Conservation (phyloP, 2,888 invertebrate genomes). For the Melanargia galathea region DNA sequence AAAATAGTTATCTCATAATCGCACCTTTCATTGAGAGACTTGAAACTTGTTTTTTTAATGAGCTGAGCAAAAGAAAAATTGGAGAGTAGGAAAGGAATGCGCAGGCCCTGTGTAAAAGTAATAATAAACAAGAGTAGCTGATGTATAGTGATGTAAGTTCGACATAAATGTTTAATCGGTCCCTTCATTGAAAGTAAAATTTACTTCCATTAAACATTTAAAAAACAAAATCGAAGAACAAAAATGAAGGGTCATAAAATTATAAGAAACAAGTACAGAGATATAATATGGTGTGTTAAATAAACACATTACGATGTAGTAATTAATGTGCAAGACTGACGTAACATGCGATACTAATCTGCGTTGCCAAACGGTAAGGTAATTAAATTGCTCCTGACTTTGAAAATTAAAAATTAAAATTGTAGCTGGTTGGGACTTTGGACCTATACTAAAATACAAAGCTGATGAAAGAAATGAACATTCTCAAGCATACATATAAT, state of each 20-base stretch:
- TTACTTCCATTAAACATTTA: not conserved
- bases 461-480: not conserved
- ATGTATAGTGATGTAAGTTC: not conserved
- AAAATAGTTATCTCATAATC: not conserved
- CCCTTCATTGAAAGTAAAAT: not conserved
- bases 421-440: too few species aligned
- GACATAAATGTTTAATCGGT: not conserved
- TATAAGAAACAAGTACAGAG: not conserved
- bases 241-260: not conserved
- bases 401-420: not conserved
- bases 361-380: conserved; percentile 12
- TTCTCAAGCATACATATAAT: too few species aligned
- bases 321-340: not conserved
- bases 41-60: not conserved
- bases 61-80: not conserved
- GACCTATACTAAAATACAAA: not conserved
- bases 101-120: not conserved
- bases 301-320: conserved; percentile 2
- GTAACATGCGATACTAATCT: conserved; percentile 2
- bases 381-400: conserved; percentile 6
- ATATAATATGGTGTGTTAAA: conserved; percentile 1
- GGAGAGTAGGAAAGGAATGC: not conserved
- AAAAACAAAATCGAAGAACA: not conserved
- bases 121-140: not conserved
- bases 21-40: not conserved